Base-by-base conservation (phyloP, 2,888 invertebrate genomes). In the Lithophane leautieri region DNA sequence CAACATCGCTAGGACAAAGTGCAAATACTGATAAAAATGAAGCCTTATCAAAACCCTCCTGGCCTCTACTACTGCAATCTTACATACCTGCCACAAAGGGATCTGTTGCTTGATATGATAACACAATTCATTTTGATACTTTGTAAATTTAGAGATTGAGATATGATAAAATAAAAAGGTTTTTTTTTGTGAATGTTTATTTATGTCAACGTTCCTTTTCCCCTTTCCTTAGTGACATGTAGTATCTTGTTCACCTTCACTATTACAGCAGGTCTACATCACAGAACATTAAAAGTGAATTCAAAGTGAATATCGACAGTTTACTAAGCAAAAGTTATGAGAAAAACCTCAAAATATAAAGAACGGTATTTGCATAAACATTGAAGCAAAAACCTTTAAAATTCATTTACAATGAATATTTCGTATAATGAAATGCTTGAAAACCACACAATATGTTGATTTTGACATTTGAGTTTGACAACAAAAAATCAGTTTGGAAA, bases 81-180 rank as follows among this genome's bases (percentile, higher is more conserved):
- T 75, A 90, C 92, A 87, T 89, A 91, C 91, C 86, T 88, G 87
- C 76, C 78, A 86, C 85, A 86, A 79, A 85, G 47, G 75, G 78
- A 81, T 79, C 70, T 78, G 54, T 62, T 65, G 79, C 70, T 76
- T 73, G 79, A 66, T 70, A 74, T 63, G 78, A 84, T 90, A 85
- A 80, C 86, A 90, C 79, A 76, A 86, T 84, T 88, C 91, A 91
- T 92, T 86, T 86, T 89, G 75, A 83, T 88, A 75, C 54, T 50
- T 70, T 81, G 60, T 34, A 61, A 69, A 50, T 60, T n/a, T n/a
- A 61, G 14, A 73, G 25, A 28, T 60, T 56, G 8, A 70, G 40
- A 50, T 60, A 76, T 0, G 50, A 66, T n/a, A 34, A 62, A 67
- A 69, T 16, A 9, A 14, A 0, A 0, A 50, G 8, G 4, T 14